Base-by-base conservation (phyloP, 1,140 invertebrate species). In the Akabosia matsudoensis region DNA sequence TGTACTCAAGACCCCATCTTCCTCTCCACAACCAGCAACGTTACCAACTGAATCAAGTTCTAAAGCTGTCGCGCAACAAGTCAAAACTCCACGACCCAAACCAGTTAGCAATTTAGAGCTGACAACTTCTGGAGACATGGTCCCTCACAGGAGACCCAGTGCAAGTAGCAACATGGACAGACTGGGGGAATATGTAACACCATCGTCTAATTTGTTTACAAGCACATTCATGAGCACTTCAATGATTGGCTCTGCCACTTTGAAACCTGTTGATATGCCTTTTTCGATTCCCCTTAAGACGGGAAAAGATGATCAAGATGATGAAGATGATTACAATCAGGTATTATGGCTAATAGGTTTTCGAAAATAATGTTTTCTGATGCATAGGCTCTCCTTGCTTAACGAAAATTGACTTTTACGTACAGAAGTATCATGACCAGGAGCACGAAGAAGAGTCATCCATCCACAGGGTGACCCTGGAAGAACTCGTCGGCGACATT, bases 401-500 rank as follows among this genome's bases (percentile, higher is more conserved):
- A n/a, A n/a, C n/a, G n/a, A n/a, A n/a, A n/a, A n/a, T n/a, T n/a
- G n/a, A n/a, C n/a, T n/a, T n/a, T n/a, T n/a, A n/a, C n/a, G n/a
- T n/a, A n/a, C n/a, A n/a, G 10, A 51, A n/a, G n/a, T 51, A 70
- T 33, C 33, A 72, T 28, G 33, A 72, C 7, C 18, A 34, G 70
- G 37, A 72, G 18, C 33, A 72, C 24, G 67, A 72, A n/a, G 31
- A 45, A 13, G n/a, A 7, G 2, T 13, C 10, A 45, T 51, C 14
- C 22, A n/a, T n/a, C n/a, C 70, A 72, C 26, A 33, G 37, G 34
- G 37, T 72, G 13, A 72, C 70, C 1, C 22, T 72, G 31, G 70
- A 72, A 22, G 70, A 72, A 45, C 33, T 72, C 13, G 37, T 72
- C 22, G 37, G 70, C 1, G 70, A 67, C 28, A 67, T 67, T 30